Evolutionary conservation across 1,140 invertebrate species (phyloP).

Genomic region (Cyrtorhinus lividipennis): DNA sequence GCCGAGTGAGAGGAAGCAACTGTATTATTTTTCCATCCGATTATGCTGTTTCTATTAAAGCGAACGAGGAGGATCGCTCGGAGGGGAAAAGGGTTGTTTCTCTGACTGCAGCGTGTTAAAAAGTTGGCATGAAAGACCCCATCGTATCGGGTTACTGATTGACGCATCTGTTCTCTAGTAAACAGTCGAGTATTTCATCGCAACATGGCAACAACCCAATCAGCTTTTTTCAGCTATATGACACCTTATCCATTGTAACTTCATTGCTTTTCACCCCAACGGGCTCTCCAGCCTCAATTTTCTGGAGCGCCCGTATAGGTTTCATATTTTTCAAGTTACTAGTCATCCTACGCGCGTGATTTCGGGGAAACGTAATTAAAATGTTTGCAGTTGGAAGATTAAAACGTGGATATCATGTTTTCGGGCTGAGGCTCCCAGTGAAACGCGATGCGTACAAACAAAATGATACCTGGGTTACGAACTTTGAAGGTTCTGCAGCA

Average conservation of each 20-base stretch:
- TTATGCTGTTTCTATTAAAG: neutral
- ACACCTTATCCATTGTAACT: conserved; percentile 1
- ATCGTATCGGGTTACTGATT: conserved; percentile 2
- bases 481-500: too few species aligned
- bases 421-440: too few species aligned
- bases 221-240: neutral
- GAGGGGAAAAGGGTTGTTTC: conserved; percentile 2
- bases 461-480: too few species aligned
- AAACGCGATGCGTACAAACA: too few species aligned
- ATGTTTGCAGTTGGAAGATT: too few species aligned
- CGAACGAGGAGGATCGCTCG: neutral
- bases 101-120: neutral
- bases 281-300: neutral
- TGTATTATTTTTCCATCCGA: conserved; percentile 10
- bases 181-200: neutral
- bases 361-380: too few species aligned
- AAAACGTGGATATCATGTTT: too few species aligned
- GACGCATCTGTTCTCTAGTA: conserved; percentile 4
- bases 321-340: too few species aligned
- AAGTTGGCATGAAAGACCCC: neutral
- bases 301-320: too few species aligned
- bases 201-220: neutral
- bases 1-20: neutral
- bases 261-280: neutral
- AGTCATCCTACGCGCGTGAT: too few species aligned